Evolutionary conservation across 2,797 vertebrate species (phyloP).

Genomic region (Anabacerthia variegaticeps): DNA sequence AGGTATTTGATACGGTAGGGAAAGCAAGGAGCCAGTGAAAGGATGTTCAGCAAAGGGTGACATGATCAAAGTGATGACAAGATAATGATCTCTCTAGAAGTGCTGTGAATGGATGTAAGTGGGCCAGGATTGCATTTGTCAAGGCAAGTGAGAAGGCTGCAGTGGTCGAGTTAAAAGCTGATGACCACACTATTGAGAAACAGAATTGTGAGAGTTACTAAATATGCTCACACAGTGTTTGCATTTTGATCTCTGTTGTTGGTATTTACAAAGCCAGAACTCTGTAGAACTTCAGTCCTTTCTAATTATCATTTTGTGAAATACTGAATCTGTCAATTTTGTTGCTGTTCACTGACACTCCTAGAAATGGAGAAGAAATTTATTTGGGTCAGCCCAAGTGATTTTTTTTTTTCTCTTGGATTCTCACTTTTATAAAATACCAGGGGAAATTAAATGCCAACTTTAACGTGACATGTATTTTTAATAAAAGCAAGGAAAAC

Average conservation of each 20-base stretch:
- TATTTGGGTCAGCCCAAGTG: neutral
- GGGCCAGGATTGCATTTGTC: neutral
- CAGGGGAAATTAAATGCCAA: neutral
- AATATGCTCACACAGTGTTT: neutral
- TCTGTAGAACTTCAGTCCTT: neutral
- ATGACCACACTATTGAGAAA: neutral
- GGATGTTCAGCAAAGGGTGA: neutral
- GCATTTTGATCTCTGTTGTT: neutral
- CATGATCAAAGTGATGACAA: neutral
- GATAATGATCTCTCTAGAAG: constrained; percentile 9
- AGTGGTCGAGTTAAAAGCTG: neutral
- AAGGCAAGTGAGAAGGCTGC: neutral
- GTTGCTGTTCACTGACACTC: neutral
- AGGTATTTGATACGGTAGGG: neutral
- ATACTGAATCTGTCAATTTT: neutral
- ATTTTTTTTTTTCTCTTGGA: neutral
- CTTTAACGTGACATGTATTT: neutral
- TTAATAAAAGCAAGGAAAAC: neutral
- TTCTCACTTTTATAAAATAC: neutral
- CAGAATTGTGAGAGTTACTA: neutral
- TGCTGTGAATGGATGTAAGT: neutral
- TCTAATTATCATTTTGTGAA: neutral
- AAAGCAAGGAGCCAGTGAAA: neutral
- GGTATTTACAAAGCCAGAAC: neutral
- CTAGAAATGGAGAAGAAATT: neutral